Conservation (phyloP, 2,797 vertebrate species). For the Cryptoblepharus egeriae region DNA sequence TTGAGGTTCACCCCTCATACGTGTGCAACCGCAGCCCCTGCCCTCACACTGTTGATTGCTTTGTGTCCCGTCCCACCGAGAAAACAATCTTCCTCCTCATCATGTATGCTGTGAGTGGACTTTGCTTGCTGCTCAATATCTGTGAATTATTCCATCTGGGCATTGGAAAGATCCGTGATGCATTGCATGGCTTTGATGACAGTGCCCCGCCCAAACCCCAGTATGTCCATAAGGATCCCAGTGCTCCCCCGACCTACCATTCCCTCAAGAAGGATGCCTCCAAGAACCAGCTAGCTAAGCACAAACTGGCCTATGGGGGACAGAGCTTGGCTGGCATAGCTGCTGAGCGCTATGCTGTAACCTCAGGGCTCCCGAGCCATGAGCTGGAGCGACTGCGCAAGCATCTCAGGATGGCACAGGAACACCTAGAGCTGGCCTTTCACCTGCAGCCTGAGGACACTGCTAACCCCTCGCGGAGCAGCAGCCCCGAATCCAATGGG, state of each 20-base stretch:
- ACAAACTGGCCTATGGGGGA: slow-evolving; percentile 73
- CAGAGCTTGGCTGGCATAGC: slow-evolving; percentile 75
- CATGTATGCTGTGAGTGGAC: slow-evolving; percentile 87
- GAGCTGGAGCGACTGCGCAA: slow-evolving; percentile 83
- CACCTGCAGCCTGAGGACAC: slow-evolving; percentile 73
- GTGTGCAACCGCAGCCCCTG: slow-evolving; percentile 86
- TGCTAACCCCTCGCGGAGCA: slow-evolving; percentile 81
- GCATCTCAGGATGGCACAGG: slow-evolving; percentile 88
- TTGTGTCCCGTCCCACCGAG: slow-evolving; percentile 91
- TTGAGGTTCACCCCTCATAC: slow-evolving; percentile 84
- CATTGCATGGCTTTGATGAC: slow-evolving; percentile 60
- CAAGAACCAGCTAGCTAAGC: slow-evolving; percentile 54
- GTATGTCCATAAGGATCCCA: slow-evolving; percentile 76
- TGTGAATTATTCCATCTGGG: slow-evolving; percentile 87
- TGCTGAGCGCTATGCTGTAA: slow-evolving; percentile 70
- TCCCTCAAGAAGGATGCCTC: slow-evolving; percentile 76
- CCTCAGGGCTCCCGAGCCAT: slow-evolving; percentile 65
- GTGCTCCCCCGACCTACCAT: slow-evolving; percentile 85
- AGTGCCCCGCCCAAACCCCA: slow-evolving; percentile 58
- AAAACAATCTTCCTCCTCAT: slow-evolving; percentile 90
- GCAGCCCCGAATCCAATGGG: slow-evolving; percentile 85
- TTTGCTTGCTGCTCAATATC: slow-evolving; percentile 86
- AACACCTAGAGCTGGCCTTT: slow-evolving; percentile 88
- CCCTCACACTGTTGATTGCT: slow-evolving; percentile 89
- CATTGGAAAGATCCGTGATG: slow-evolving; percentile 81